Evolutionary conservation across 2,113 vertebrate species (phyloP), one percentile per base, ranked within the genome.

Genomic region (Verasper variegatus): DNA sequence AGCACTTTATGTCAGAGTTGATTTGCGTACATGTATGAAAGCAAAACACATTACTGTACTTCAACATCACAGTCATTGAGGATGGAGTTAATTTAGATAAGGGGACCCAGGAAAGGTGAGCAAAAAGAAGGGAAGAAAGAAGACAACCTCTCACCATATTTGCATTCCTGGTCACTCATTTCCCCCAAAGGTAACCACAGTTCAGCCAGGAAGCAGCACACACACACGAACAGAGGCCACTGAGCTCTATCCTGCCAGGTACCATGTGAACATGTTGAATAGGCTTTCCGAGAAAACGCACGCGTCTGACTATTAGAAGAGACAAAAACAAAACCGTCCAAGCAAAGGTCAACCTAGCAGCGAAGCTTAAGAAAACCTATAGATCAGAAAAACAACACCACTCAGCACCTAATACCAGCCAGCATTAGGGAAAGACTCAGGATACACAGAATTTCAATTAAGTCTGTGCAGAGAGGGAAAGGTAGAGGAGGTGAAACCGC

Each of bases 61-160:
- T 47, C 45, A 47, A 12, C 35, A 18, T 51, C 3, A 51, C 17
- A 7, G 14, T 18, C 49, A 55, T 8, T 17, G n/a, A n/a, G 10
- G 21, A 21, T 55, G 5, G 12, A 3, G 17, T 9, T 0, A 54
- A 11, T 18, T 4, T 1, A 26, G 20, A 10, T 40, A 24, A 45
- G 18, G 26, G 60, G 71, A n/a, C 5, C 9, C 15, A 63, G 17
- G 27, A 40, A 45, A 5, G 8, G 49, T 10, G 52, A 3, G 40
- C 23, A 57, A 70, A n/a, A 17, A 13, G 24, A 37, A 63, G 5
- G 15, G 11, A 45, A 55, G 54, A 55, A 55, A 74, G 54, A 55
- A 55, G 71, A 68, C 15, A 61, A 74, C 21, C n/a, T 82, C 90
- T 92, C 82, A 92, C 83, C 86, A 76, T 74, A 31, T 83, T 68